phyloP scores from a whole-genome alignment of 2,888 invertebrate genomes.

The Agrochola circellaris region DNA sequence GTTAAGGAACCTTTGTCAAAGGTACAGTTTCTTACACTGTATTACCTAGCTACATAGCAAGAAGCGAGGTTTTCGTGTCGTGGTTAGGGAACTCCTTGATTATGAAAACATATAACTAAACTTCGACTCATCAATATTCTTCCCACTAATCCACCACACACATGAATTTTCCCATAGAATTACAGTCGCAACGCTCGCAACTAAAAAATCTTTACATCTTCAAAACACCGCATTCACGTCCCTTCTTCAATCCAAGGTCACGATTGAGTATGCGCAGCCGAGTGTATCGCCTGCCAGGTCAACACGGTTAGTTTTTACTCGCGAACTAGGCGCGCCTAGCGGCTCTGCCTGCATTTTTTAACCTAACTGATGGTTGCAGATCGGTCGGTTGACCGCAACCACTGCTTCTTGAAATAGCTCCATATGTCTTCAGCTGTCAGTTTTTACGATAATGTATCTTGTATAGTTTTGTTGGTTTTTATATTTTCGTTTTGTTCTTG shows the following conservation, averaged over 20 bases:
- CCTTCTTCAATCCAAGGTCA: slow-evolving; percentile 56
- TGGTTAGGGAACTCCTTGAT: background rate
- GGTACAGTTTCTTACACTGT: background rate
- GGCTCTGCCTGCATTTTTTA: slow-evolving; percentile 75
- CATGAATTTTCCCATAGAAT: background rate
- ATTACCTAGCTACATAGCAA: background rate
- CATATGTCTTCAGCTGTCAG: slow-evolving; percentile 61
- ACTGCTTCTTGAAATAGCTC: slow-evolving; percentile 66
- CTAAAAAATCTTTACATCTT: background rate
- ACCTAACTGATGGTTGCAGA: slow-evolving; percentile 62
- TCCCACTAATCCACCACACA: background rate
- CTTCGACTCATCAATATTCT: background rate
- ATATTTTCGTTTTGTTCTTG: slow-evolving; percentile 25
- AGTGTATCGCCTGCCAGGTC: slow-evolving; percentile 87
- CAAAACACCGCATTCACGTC: slow-evolving; percentile 61
- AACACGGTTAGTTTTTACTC: slow-evolving; percentile 79
- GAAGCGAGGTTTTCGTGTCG: background rate
- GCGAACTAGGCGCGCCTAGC: slow-evolving; percentile 75
- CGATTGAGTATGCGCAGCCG: slow-evolving; percentile 83
- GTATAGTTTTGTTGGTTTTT: slow-evolving; percentile 31
- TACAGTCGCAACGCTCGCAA: background rate
- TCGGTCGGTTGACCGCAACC: slow-evolving; percentile 65
- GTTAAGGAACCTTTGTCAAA: background rate
- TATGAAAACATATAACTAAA: background rate
- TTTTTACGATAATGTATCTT: slow-evolving; percentile 55